Percentiles rank a stretch among this genome's conserved stretches.
These are phyloP conservation scores for Cheilosia soror DNA, from an alignment of 2,888 invertebrate species.

Conservation along the genomic window DNA sequence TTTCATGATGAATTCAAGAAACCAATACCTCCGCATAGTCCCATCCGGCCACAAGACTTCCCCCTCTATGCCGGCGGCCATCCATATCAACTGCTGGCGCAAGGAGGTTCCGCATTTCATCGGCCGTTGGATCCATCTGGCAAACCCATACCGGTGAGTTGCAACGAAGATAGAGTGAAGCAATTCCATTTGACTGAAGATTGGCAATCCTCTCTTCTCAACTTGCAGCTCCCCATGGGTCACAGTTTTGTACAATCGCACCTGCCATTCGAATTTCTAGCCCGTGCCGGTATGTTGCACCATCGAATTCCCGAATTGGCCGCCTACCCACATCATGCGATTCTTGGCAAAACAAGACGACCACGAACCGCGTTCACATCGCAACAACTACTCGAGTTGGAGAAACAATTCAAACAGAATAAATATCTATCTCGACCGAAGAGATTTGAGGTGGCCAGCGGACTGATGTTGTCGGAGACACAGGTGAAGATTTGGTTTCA, in stretches of 20 bases:
- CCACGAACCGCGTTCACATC: constrained; percentile 98
- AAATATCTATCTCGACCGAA: constrained; percentile 99
- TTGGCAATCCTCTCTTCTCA: constrained; percentile 64
- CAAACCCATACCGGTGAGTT: constrained; percentile 83
- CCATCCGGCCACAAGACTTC: constrained; percentile 83
- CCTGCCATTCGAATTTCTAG: constrained; percentile 91
- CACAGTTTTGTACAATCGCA: constrained; percentile 84
- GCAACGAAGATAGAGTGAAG: constrained; percentile 70
- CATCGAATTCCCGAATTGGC: constrained; percentile 93
- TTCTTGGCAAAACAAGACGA: constrained; percentile 93
- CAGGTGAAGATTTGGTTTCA: constrained; percentile 99
- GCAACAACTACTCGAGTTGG: constrained; percentile 98
- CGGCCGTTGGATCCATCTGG: constrained; percentile 85
- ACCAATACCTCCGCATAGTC: constrained; percentile 83
- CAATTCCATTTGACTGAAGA: constrained; percentile 68
- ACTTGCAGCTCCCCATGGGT: constrained; percentile 82
- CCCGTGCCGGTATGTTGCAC: constrained; percentile 96
- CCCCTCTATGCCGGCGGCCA: constrained; percentile 83
- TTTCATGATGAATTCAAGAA: constrained; percentile 83
- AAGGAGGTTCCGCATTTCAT: constrained; percentile 85
- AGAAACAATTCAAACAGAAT: constrained; percentile 99
- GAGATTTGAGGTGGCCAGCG: constrained; percentile 99
- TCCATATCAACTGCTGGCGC: constrained; percentile 85
- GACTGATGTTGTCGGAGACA: constrained; percentile 98
- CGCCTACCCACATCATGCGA: constrained; percentile 90